Evolutionary conservation across 2,888 invertebrate species (phyloP), one percentile per base, ranked within the genome.

Genomic region (Andrena trimmerana): DNA sequence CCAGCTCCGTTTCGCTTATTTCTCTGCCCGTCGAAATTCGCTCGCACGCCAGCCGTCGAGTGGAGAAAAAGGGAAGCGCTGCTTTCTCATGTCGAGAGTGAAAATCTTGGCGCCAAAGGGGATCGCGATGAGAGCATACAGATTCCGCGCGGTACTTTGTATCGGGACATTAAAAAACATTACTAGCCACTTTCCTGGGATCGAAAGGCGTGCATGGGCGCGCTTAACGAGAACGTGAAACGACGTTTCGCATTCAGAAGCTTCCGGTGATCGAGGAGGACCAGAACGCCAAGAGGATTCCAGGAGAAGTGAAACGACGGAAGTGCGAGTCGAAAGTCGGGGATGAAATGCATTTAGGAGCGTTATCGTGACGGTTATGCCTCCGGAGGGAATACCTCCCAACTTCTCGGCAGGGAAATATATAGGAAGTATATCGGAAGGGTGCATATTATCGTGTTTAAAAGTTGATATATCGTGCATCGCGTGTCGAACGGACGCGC

Each of bases 331-430:
- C 74, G 78, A 86, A 80, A 78, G 77, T 78, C 71, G 81, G 54
- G 78, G 75, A 86, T 88, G 88, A 89, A 89, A 88, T 89, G 87
- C 86, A 79, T 90, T 83, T 83, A 79, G 68, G 70, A 74, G 78
- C 84, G 79, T 85, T 88, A 83, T 83, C 82, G 77, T n/a, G 72
- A 60, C 73, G 65, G 69, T 80, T 80, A 60, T 72, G 78, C 60
- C 78, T 63, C 54, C 31, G 33, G 59, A 65, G 72, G 62, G 57
- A 78, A 81, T 85, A 81, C 60, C 73, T 73, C 7, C 29, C 3
- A 36, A 52, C 54, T 33, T n/a, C 27, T 54, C 4, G n/a, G 31
- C 10, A 77, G 68, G 57, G 62, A 50, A 31, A 71, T 77, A 63
- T 29, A 67, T 67, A 68, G 2, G 42, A 8, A 16, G 33, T 72